Conservation (phyloP, 92 coral and sea anemone species). For the Umimayanthus chanpuru region DNA sequence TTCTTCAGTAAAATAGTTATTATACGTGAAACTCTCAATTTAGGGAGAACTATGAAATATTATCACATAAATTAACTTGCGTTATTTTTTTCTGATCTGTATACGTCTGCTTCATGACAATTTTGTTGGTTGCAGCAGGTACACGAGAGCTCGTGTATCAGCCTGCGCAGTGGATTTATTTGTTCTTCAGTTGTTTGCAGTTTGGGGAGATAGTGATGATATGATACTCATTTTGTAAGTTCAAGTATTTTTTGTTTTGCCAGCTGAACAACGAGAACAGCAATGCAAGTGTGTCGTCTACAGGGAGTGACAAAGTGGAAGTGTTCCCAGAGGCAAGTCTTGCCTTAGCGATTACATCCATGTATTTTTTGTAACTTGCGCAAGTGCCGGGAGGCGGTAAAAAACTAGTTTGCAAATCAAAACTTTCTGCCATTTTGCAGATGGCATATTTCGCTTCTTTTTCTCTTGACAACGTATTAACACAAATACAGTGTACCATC, state of each 20-base stretch:
- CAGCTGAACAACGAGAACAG: slow-evolving; percentile 76
- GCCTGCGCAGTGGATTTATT: neutral
- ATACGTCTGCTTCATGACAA: neutral
- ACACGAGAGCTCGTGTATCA: slow-evolving; percentile 3
- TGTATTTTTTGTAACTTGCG: too few species aligned
- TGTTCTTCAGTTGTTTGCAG: neutral
- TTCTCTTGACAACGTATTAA: too few species aligned
- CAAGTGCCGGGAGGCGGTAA: too few species aligned
- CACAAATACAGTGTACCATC: too few species aligned
- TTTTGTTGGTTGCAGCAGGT: neutral
- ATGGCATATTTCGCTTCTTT: too few species aligned
- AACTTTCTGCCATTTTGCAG: too few species aligned
- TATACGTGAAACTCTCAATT: too few species aligned
- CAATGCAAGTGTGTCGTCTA: slow-evolving; percentile 85
- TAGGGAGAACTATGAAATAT: too few species aligned
- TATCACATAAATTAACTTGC: neutral
- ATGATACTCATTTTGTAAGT: neutral
- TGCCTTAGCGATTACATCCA: neutral
- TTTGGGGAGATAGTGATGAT: slow-evolving; percentile 6
- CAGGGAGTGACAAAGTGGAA: slow-evolving; percentile 77
- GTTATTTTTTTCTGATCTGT: neutral
- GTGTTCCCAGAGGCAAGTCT: slow-evolving; percentile 19
- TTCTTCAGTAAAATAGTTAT: too few species aligned
- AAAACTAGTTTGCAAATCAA: too few species aligned
- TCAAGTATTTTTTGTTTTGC: neutral